phyloP scores from a whole-genome alignment of 2,113 vertebrate species.

The Bubo blakistoni region DNA sequence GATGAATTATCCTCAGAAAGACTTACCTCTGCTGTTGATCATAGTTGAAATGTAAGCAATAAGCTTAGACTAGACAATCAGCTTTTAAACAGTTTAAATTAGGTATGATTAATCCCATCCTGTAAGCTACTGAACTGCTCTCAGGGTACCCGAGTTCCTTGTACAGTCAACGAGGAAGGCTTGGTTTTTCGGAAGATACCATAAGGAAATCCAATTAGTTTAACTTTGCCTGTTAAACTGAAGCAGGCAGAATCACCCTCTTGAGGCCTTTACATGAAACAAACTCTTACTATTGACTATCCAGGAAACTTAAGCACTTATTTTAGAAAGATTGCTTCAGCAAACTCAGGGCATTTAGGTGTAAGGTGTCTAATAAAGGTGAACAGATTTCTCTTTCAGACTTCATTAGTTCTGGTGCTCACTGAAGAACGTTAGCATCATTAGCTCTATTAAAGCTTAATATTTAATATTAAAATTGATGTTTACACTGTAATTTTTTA shows the following conservation, averaged over 20 bases:
- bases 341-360: not conserved
- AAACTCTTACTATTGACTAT: not conserved
- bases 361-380: not conserved
- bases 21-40: not conserved
- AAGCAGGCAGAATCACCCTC: not conserved
- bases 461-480: not conserved
- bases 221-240: not conserved
- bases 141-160: not conserved
- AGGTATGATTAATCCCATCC: not conserved
- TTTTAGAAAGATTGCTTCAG: not conserved
- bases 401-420: not conserved
- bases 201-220: not conserved
- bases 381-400: not conserved
- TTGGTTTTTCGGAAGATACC: not conserved
- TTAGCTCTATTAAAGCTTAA: not conserved
- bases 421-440: not conserved
- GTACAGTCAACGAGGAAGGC: not conserved
- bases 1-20: not conserved
- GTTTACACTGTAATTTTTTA: not conserved
- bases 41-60: not conserved
- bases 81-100: slow-evolving; percentile 30
- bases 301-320: not conserved
- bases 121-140: not conserved
- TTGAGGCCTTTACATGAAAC: not conserved
- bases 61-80: not conserved